A percentile compares a stretch with the other conserved stretches of the same genome.
phyloP scores from a whole-genome alignment of 2,888 invertebrate genomes.

The Cylindroiulus punctatus region DNA sequence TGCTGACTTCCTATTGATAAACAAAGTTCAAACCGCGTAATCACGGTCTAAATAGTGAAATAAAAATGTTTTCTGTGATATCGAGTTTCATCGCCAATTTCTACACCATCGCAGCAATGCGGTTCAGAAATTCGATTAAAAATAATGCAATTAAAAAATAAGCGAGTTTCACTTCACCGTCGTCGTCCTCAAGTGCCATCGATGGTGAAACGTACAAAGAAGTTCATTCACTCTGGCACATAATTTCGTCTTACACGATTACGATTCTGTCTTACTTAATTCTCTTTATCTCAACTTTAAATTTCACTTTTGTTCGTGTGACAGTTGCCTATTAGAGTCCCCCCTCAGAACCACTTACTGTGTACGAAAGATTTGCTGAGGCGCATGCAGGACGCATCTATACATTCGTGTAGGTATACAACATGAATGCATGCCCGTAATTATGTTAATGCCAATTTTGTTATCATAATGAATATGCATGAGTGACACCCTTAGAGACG shows the following conservation, averaged over 20 bases:
- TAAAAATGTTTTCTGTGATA: background rate
- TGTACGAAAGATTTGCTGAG: slow-evolving; percentile 11
- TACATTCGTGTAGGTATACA: background rate
- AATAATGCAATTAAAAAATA: background rate
- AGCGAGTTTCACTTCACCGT: background rate
- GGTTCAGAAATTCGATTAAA: background rate
- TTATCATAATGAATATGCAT: slow-evolving; percentile 50
- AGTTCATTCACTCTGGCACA: background rate
- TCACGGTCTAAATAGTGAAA: background rate
- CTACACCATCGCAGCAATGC: background rate
- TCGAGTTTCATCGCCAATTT: background rate
- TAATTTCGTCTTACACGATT: background rate
- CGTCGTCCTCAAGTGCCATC: background rate
- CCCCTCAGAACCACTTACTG: slow-evolving; percentile 3
- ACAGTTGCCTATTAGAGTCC: slow-evolving; percentile 19
- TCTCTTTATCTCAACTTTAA: slow-evolving; percentile 45
- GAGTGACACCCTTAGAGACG: slow-evolving; percentile 48
- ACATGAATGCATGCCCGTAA: slow-evolving; percentile 35
- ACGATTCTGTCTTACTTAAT: slow-evolving; percentile 8
- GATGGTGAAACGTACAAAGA: background rate
- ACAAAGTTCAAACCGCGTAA: too few relatives aligned
- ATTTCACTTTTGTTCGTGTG: slow-evolving; percentile 35
- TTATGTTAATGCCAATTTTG: slow-evolving; percentile 48
- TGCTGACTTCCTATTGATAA: too few relatives aligned
- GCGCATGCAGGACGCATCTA: background rate